A percentile compares a stretch with the other conserved stretches of the same genome.
phyloP scores from a whole-genome alignment of 1,140 invertebrate species.

The Oreohelix idahoensis region DNA sequence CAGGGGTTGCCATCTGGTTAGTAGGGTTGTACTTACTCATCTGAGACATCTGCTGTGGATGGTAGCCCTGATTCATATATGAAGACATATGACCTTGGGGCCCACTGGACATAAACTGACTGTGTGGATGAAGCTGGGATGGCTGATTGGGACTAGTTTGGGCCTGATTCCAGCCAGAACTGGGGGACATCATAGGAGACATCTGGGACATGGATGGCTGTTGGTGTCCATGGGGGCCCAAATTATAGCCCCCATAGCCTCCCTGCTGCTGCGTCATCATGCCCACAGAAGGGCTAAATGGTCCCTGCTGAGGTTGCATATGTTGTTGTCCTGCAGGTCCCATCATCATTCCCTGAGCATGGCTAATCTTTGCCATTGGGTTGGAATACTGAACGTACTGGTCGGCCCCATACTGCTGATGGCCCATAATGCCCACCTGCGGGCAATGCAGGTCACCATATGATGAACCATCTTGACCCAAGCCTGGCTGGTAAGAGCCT shows the following conservation, averaged over 20 bases:
- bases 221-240: slow-evolving; percentile 32
- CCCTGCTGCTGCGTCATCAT: slow-evolving; percentile 40
- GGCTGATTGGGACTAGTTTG: slow-evolving; percentile 52
- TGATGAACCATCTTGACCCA: slow-evolving; percentile 30
- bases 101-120: slow-evolving; percentile 48
- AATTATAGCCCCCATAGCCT: slow-evolving; percentile 24
- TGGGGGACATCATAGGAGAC: slow-evolving; percentile 36
- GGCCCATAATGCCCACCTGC: slow-evolving; percentile 26
- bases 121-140: neutral
- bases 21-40: slow-evolving; percentile 27
- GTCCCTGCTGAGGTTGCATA: slow-evolving; percentile 62
- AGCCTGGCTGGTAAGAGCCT: slow-evolving; percentile 18
- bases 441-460: slow-evolving; percentile 3
- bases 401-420: slow-evolving; percentile 35
- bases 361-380: slow-evolving; percentile 40
- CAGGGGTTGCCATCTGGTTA: slow-evolving; percentile 23
- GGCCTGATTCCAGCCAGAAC: slow-evolving; percentile 46
- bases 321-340: slow-evolving; percentile 37
- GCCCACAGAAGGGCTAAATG: slow-evolving; percentile 46
- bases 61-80: slow-evolving; percentile 28
- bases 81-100: slow-evolving; percentile 16
- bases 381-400: slow-evolving; percentile 31
- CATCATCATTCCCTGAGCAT: slow-evolving; percentile 42
- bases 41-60: slow-evolving; percentile 35
- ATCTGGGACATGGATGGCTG: slow-evolving; percentile 40